Evolutionary conservation across 2,888 invertebrate genomes (phyloP).

Genomic region (Anarsia innoxiella): DNA sequence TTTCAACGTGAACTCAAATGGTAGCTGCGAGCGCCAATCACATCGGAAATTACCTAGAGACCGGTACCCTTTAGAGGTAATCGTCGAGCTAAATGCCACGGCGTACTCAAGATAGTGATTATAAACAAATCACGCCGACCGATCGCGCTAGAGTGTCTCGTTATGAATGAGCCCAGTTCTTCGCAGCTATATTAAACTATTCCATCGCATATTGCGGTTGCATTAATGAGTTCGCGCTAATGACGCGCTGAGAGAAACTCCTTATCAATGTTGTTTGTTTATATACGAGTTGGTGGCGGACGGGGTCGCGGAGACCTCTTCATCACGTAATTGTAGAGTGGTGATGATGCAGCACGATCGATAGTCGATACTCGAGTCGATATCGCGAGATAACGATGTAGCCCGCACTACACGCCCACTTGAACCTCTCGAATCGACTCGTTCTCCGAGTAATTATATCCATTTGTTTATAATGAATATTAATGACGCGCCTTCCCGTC

Average conservation of each 20-base stretch:
- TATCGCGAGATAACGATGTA: constrained; percentile 61
- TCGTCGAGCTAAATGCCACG: constrained; percentile 13
- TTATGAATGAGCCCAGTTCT: constrained; percentile 13
- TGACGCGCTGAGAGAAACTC: constrained; percentile 1
- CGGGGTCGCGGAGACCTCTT: constrained; percentile 28
- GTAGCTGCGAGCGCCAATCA: not conserved
- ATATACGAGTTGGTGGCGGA: constrained; percentile 1
- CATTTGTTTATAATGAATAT: constrained; percentile 71
- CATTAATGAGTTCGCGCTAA: not conserved
- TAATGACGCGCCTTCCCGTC: constrained; percentile 51
- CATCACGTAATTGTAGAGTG: constrained; percentile 58
- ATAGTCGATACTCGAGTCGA: constrained; percentile 25
- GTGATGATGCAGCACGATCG: constrained; percentile 45
- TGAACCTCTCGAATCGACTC: constrained; percentile 54
- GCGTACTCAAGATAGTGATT: constrained; percentile 17
- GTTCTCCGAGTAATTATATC: constrained; percentile 65
- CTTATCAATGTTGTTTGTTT: constrained; percentile 1
- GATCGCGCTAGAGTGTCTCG: constrained; percentile 13
- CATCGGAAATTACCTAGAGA: constrained; percentile 4
- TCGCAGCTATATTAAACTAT: not conserved
- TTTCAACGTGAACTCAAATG: too few species aligned
- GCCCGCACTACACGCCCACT: constrained; percentile 53
- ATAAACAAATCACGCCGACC: constrained; percentile 19
- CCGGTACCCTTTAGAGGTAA: constrained; percentile 12
- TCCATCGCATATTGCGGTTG: not conserved